Evolutionary conservation across 23 tunicate genomes (phyloP).

Genomic region (Trididemnum miniatum): DNA sequence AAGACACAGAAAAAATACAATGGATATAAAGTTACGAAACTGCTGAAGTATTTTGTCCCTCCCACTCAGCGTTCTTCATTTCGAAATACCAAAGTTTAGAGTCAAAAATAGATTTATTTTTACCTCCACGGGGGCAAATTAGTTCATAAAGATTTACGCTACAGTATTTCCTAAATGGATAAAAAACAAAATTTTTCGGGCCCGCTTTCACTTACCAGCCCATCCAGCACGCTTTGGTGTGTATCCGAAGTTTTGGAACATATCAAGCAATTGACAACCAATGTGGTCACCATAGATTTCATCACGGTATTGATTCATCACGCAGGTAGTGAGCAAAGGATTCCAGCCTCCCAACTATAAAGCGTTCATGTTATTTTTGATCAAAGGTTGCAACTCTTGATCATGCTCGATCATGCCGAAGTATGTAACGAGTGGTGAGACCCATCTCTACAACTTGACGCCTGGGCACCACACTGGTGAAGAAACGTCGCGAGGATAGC

Average conservation of each 20-base stretch:
- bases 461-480: not conserved
- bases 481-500: not conserved
- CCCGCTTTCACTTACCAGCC: constrained; percentile 43
- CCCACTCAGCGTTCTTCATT: too few species aligned
- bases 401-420: not conserved
- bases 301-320: constrained; percentile 42
- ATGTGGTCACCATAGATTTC: constrained; percentile 54
- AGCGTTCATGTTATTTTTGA: not conserved
- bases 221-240: constrained; percentile 79
- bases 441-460: not conserved
- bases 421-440: not conserved
- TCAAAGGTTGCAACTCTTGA: not conserved
- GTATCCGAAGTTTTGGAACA: constrained; percentile 50
- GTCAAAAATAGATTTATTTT: too few species aligned
- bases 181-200: too few species aligned
- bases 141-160: too few species aligned
- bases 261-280: constrained; percentile 71
- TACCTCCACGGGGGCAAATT: too few species aligned
- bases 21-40: not conserved
- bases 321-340: constrained; percentile 55
- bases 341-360: constrained; percentile 47
- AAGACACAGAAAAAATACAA: too few species aligned
- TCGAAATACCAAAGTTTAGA: too few species aligned
- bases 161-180: too few species aligned
- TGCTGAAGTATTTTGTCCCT: too few species aligned